A percentile compares a stretch with the other conserved stretches of the same genome.
Evolutionary conservation across 1,140 invertebrate species (phyloP).

Genomic region (Nasonia vitripennis): DNA sequence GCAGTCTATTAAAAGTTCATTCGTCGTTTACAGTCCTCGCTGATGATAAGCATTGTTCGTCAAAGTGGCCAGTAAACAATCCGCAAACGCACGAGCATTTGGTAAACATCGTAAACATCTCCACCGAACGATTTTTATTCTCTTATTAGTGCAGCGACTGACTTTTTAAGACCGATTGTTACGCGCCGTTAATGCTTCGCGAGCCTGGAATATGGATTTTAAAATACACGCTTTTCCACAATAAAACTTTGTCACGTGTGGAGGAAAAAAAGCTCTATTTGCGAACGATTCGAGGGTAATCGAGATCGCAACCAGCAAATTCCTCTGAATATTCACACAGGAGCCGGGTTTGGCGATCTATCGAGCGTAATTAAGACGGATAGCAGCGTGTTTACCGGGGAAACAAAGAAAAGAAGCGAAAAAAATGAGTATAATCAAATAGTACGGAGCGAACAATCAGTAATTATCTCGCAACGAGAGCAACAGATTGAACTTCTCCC

Average conservation of each 20-base stretch:
- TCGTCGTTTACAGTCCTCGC: background rate
- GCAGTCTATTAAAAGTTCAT: background rate
- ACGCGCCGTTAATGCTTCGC: background rate
- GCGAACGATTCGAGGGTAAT: too few species aligned
- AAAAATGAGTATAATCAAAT: background rate
- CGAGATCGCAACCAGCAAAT: background rate
- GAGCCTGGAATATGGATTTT: background rate
- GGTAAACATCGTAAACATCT: conserved; percentile 1
- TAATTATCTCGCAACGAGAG: conserved; percentile 35
- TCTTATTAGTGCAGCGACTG: background rate
- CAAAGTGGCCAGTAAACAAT: background rate
- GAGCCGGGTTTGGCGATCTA: background rate
- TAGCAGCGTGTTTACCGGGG: background rate
- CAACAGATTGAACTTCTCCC: conserved; percentile 1
- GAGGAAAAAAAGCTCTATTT: too few species aligned
- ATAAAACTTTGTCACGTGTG: too few species aligned
- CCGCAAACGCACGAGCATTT: background rate
- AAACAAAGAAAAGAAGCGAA: conserved; percentile 10
- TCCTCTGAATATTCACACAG: background rate
- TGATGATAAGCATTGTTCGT: background rate
- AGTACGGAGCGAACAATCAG: conserved; percentile 10
- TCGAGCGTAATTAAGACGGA: background rate
- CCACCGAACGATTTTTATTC: background rate
- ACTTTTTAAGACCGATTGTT: background rate
- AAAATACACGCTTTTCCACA: too few species aligned